Conservation (phyloP, 2,797 vertebrate genomes). For the Lutra lutra region DNA sequence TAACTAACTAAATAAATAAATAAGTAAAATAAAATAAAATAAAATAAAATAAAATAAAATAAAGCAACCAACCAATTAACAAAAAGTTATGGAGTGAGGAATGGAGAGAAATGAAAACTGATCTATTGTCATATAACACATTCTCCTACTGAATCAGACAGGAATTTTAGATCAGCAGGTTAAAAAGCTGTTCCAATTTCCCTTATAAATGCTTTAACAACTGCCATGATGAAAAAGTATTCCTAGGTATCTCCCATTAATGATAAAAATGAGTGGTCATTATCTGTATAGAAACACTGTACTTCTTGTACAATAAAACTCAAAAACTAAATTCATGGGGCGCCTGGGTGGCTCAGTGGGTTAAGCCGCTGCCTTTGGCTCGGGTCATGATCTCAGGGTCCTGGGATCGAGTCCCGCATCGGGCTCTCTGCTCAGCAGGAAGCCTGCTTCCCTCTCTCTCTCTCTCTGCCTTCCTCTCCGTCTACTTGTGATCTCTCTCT, state of each 20-base stretch:
- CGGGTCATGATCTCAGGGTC: no score
- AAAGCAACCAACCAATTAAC: neutral
- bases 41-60: neutral
- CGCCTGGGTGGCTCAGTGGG: no score
- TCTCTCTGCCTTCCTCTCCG: no score
- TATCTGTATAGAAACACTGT: neutral
- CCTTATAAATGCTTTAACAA: neutral
- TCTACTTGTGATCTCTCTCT: no score
- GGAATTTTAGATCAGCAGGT: conserved; percentile 5
- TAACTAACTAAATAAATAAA: neutral
- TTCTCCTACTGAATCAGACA: conserved; percentile 21
- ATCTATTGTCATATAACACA: neutral
- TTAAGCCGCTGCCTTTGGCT: no score
- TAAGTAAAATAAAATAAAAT: neutral
- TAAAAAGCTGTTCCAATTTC: conserved; percentile 16
- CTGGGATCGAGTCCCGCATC: no score
- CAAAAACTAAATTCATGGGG: conserved; percentile 44
- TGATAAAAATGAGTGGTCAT: neutral
- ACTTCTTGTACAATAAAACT: neutral
- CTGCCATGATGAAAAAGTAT: neutral
- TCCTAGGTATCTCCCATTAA: neutral
- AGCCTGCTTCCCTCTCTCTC: no score
- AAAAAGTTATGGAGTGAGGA: neutral
- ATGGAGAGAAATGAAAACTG: neutral
- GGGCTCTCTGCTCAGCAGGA: no score